Conservation (phyloP, 2,888 invertebrate species). For the Ornithoptera priamus region DNA sequence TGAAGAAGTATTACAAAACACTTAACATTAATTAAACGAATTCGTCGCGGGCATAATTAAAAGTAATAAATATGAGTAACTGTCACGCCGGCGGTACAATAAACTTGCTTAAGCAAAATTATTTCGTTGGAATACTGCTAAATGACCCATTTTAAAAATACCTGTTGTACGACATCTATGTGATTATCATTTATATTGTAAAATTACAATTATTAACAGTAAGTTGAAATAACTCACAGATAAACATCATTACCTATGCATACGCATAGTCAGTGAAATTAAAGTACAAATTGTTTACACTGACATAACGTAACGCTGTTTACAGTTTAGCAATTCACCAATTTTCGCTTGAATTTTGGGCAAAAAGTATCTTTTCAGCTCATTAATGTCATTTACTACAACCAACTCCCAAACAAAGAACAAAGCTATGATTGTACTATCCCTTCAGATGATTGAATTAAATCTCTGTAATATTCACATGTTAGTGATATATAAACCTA, state of each 20-base stretch:
- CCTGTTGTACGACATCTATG: background rate
- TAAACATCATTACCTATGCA: too few relatives aligned
- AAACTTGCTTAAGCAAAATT: background rate
- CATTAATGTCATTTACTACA: too few relatives aligned
- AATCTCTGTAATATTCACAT: background rate
- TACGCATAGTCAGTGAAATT: too few relatives aligned
- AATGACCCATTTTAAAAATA: background rate
- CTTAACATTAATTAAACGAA: slow-evolving; percentile 21
- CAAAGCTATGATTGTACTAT: too few relatives aligned
- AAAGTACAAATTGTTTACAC: too few relatives aligned
- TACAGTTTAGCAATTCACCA: too few relatives aligned
- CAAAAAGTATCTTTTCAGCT: too few relatives aligned
- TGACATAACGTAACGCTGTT: too few relatives aligned
- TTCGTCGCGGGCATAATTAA: slow-evolving; percentile 17
- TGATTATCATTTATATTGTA: too few relatives aligned
- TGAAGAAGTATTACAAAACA: slow-evolving; percentile 1
- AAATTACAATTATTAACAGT: background rate
- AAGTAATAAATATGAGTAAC: slow-evolving; percentile 15
- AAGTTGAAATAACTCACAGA: background rate
- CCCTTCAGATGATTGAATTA: background rate
- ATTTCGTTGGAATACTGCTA: background rate
- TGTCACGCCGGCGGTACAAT: background rate
- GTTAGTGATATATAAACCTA: background rate
- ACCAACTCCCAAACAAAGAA: too few relatives aligned
- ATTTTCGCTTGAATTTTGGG: too few relatives aligned